Conservation (phyloP, 1,140 invertebrate genomes). For the Pseudomyrmex dendroicus region DNA sequence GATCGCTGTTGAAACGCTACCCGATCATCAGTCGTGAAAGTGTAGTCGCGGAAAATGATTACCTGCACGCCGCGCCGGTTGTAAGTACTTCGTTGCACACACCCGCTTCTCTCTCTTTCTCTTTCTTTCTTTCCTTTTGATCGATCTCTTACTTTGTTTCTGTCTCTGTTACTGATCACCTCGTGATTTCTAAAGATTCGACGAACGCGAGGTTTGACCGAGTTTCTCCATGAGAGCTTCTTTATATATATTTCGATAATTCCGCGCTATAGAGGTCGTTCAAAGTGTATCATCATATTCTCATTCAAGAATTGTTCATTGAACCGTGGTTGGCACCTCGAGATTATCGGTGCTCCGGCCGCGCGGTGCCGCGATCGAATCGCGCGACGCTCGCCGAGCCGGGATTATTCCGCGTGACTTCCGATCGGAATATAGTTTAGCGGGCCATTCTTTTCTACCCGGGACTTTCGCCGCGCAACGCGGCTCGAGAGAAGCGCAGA, state of each 20-base stretch:
- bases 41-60: constrained; percentile 78
- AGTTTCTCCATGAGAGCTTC: constrained; percentile 40
- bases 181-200: neutral
- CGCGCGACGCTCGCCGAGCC: constrained; percentile 32
- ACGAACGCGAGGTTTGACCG: constrained; percentile 4
- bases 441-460: constrained; percentile 63
- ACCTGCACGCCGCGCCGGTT: constrained; percentile 39
- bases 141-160: neutral
- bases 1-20: constrained; percentile 76
- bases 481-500: constrained; percentile 15
- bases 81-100: constrained; percentile 27
- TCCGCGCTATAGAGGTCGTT: constrained; percentile 18
- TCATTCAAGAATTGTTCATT: constrained; percentile 59
- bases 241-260: constrained; percentile 28
- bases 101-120: constrained; percentile 17
- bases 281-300: too few species aligned
- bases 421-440: constrained; percentile 73
- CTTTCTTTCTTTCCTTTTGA: constrained; percentile 5
- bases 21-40: constrained; percentile 81
- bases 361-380: constrained; percentile 55
- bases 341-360: constrained; percentile 33
- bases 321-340: constrained; percentile 52
- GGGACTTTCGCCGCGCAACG: constrained; percentile 63
- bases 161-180: neutral
- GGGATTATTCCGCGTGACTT: constrained; percentile 75